A percentile compares a stretch with the other conserved stretches of the same genome.
Conservation (phyloP, 2,888 invertebrate genomes). For the Nowickia ferox region DNA sequence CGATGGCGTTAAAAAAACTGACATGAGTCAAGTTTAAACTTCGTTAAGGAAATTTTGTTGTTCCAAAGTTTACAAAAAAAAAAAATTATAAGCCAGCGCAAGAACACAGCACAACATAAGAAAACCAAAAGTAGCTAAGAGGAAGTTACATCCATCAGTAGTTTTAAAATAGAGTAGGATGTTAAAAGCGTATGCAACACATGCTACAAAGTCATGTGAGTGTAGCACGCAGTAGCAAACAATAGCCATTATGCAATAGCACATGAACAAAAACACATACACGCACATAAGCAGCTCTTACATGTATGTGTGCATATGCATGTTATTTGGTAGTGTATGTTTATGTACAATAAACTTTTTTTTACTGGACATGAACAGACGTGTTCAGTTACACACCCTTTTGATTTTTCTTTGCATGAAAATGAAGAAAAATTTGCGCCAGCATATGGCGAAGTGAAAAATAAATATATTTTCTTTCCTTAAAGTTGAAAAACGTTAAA, state of each 20-base stretch:
- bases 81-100: background rate
- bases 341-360: slow-evolving; percentile 5
- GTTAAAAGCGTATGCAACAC: slow-evolving; percentile 42
- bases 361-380: slow-evolving; percentile 40
- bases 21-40: slow-evolving; percentile 69
- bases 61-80: slow-evolving; percentile 26
- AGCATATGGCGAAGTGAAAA: slow-evolving; percentile 56
- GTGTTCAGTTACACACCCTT: slow-evolving; percentile 17
- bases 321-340: background rate
- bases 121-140: background rate
- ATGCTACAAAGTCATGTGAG: slow-evolving; percentile 65
- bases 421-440: slow-evolving; percentile 45
- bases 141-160: slow-evolving; percentile 5
- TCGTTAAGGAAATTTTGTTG: slow-evolving; percentile 57
- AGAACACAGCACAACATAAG: slow-evolving; percentile 26
- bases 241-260: slow-evolving; percentile 33
- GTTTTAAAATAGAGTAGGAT: slow-evolving; percentile 20
- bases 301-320: background rate
- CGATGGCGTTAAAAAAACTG: slow-evolving; percentile 62
- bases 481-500: slow-evolving; percentile 12
- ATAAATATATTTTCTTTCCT: slow-evolving; percentile 29
- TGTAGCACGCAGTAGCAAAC: slow-evolving; percentile 56
- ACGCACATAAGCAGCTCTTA: background rate
- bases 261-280: background rate
- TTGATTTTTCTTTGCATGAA: background rate